Evolutionary conservation across 1,140 invertebrate species (phyloP).

Genomic region (Ceratosolen fusciceps): DNA sequence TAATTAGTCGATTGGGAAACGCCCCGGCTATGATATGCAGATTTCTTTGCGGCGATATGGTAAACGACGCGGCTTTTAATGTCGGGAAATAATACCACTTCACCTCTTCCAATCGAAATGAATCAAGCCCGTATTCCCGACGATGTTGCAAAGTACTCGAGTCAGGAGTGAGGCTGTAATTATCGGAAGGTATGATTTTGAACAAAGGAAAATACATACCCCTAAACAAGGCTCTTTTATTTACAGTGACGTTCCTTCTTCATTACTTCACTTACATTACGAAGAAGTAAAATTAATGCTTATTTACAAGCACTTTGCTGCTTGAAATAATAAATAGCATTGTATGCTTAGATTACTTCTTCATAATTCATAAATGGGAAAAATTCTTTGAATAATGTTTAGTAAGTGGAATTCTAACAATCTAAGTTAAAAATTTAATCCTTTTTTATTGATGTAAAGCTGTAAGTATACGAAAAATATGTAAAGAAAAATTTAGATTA

Average conservation of each 20-base stretch:
- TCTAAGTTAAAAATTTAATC: too few species aligned
- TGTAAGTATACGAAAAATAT: too few species aligned
- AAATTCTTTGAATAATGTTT: too few species aligned
- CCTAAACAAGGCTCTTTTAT: not conserved
- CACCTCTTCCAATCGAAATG: slow-evolving; percentile 27
- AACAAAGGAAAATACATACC: not conserved
- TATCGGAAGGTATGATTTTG: not conserved
- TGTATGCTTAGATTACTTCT: too few species aligned
- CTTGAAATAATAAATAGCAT: too few species aligned
- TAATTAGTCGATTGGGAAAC: slow-evolving; percentile 58
- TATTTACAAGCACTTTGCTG: too few species aligned
- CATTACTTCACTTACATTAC: not conserved
- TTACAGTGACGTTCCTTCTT: not conserved
- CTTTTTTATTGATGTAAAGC: too few species aligned
- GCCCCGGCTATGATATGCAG: slow-evolving; percentile 58
- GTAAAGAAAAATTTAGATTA: too few species aligned
- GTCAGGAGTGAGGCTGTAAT: slow-evolving; percentile 6
- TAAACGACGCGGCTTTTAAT: slow-evolving; percentile 45
- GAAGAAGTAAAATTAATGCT: not conserved
- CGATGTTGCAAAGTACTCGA: slow-evolving; percentile 22
- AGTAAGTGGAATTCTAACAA: too few species aligned
- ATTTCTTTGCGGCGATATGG: slow-evolving; percentile 49
- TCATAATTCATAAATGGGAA: too few species aligned
- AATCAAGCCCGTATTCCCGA: not conserved
- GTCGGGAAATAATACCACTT: slow-evolving; percentile 46